Evolutionary conservation across 1,140 invertebrate species (phyloP).

Genomic region (Octopus sinensis): DNA sequence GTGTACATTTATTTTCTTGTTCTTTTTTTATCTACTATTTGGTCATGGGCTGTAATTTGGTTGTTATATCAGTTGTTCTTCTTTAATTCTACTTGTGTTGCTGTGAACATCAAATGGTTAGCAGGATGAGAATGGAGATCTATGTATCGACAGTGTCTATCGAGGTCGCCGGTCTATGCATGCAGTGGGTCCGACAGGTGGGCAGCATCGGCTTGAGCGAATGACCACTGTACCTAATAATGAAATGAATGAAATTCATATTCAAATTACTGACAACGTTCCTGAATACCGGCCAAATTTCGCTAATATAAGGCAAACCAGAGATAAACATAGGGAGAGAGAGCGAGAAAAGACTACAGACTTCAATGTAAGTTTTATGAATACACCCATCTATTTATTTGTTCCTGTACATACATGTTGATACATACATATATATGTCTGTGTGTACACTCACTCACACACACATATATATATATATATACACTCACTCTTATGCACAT

Average conservation of each 20-base stretch:
- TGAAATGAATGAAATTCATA: conserved; percentile 4
- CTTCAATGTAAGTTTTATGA: not conserved
- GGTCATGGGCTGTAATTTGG: too few relatives aligned
- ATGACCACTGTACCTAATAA: not conserved
- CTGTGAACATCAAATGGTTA: too few relatives aligned
- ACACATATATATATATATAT: too few relatives aligned
- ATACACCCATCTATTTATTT: too few relatives aligned
- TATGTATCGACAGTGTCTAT: not conserved
- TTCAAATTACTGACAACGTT: not conserved
- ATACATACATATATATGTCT: too few relatives aligned
- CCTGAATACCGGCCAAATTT: not conserved
- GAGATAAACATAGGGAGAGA: conserved; percentile 11
- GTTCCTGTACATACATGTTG: too few relatives aligned
- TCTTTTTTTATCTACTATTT: too few relatives aligned
- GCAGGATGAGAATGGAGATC: not conserved
- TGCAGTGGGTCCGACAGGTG: not conserved
- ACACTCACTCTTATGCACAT: too few relatives aligned
- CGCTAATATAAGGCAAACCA: conserved; percentile 5
- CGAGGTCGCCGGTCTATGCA: not conserved
- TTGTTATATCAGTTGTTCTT: too few relatives aligned
- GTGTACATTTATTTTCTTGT: too few relatives aligned
- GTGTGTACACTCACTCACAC: too few relatives aligned
- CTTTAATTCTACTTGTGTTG: too few relatives aligned
- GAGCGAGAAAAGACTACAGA: conserved; percentile 4
- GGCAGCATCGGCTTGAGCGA: not conserved